Evolutionary conservation across 2,113 vertebrate genomes (phyloP).

Genomic region (Theristicus caerulescens): DNA sequence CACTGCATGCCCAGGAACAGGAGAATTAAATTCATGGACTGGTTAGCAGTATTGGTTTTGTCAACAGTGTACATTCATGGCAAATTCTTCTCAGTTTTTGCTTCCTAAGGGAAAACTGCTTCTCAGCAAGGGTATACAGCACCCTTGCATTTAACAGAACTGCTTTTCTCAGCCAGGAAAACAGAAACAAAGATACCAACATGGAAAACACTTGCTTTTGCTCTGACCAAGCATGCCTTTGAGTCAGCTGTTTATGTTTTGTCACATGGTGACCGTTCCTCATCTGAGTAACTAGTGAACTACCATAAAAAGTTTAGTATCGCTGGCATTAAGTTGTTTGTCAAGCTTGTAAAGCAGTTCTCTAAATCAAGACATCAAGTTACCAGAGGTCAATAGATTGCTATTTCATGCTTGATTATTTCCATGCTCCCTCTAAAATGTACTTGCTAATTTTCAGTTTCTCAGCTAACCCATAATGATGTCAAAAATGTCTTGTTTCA

Average conservation of each 20-base stretch:
- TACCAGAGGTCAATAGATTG: constrained; percentile 13
- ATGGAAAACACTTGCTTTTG: constrained; percentile 34
- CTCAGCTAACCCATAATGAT: background rate
- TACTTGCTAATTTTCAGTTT: background rate
- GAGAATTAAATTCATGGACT: background rate
- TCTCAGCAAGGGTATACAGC: background rate
- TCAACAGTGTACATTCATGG: background rate
- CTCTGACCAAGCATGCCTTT: background rate
- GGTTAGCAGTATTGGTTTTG: background rate
- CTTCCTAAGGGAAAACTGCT: background rate
- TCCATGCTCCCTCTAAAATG: background rate
- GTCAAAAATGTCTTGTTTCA: background rate
- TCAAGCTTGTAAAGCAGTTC: constrained; percentile 12
- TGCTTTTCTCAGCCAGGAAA: background rate
- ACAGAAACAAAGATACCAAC: background rate
- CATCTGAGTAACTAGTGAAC: background rate
- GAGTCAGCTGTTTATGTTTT: constrained; percentile 37
- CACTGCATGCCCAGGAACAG: background rate
- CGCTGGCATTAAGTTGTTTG: background rate
- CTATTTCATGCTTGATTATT: background rate
- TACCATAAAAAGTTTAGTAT: constrained; percentile 37
- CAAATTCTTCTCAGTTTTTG: background rate
- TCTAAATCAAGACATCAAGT: constrained; percentile 43
- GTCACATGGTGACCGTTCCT: constrained; percentile 12
- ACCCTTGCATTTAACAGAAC: background rate